Percentiles rank a stretch among this genome's conserved stretches.
Conservation (phyloP, 2,797 vertebrate genomes). For the Galago senegalensis region DNA sequence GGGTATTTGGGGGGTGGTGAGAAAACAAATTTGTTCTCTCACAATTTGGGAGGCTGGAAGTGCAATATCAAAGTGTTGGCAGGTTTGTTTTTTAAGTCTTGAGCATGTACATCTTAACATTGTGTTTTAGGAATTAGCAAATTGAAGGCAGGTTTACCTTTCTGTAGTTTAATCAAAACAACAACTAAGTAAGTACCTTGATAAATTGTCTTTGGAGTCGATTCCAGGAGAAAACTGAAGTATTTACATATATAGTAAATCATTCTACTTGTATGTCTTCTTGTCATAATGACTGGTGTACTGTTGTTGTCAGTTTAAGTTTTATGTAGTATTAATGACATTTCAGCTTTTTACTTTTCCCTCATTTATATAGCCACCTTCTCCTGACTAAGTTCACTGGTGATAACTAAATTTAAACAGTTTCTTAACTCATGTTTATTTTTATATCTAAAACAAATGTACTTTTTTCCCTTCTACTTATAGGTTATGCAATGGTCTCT, state of each 20-base stretch:
- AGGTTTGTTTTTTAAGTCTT: slow-evolving; percentile 11
- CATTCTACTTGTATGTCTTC: slow-evolving; percentile 27
- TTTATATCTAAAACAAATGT: slow-evolving; percentile 61
- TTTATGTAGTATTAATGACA: slow-evolving; percentile 47
- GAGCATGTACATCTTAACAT: slow-evolving; percentile 20
- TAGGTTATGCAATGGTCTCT: slow-evolving; percentile 99
- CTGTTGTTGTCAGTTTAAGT: not conserved
- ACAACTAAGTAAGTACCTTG: slow-evolving; percentile 31
- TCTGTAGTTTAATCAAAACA: slow-evolving; percentile 51
- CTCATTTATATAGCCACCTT: slow-evolving; percentile 45
- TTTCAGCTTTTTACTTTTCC: slow-evolving; percentile 14
- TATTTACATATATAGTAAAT: not conserved
- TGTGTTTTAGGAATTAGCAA: slow-evolving; percentile 46
- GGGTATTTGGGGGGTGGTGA: not conserved
- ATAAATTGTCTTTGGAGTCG: slow-evolving; percentile 28
- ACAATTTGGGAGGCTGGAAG: not conserved
- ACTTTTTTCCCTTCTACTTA: slow-evolving; percentile 45
- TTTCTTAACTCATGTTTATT: slow-evolving; percentile 50
- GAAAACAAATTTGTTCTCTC: slow-evolving; percentile 1
- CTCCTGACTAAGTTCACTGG: slow-evolving; percentile 42
- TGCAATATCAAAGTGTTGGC: not conserved
- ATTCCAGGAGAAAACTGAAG: slow-evolving; percentile 58
- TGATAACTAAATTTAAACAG: slow-evolving; percentile 49
- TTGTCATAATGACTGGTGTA: not conserved
- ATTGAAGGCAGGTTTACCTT: slow-evolving; percentile 31